Base-by-base conservation (phyloP, 1,140 invertebrate species). In the Drosophila santomea region DNA sequence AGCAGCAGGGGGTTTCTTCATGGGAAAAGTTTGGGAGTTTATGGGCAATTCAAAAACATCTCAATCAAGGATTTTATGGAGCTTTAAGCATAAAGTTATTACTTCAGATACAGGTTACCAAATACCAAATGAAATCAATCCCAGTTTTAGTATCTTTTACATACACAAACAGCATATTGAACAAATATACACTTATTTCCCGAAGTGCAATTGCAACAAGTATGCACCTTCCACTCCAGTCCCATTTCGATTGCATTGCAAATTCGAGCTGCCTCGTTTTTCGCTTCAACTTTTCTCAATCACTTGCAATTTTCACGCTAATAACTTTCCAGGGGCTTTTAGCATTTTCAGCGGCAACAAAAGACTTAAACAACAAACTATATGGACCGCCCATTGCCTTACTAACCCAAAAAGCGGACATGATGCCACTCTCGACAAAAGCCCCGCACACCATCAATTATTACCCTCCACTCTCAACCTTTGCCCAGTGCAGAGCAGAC, bases 251-350 rank as follows among this genome's bases (percentile, higher is more conserved):
- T 38, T 36, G 12, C 51, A 51, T 38, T 41, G 23, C 39, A 8
- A 69, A 74, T 74, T 74, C 52, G 17, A 15, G 15, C n/a, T 41
- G 35, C 50, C 57, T 61, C 10, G 44, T 54, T 58, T 45, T 58
- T 45, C 43, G 32, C 35, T 43, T 36, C 50, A 56, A 50, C 52
- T 38, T 59, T 61, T 66, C 62, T 45, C 55, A 77, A 77, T 73
- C 58, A 50, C 57, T 64, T 32, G 80, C 69, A 66, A 75, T 83
- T 83, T 83, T 78, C 80, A 82, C 77, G 73, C 81, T 78, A 77
- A 85, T 85, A 85, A 78, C 63, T 80, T 85, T 78, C 55, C 66
- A 75, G 59, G 56, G 62, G 51, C 69, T 58, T 58, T 80, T 74
- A 85, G 62, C 74, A 85, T 78, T 80, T 85, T 20, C 66, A 69